Evolutionary conservation across 2,888 invertebrate species (phyloP), one percentile per base, ranked within the genome.

Genomic region (Ochropleura leucogaster): DNA sequence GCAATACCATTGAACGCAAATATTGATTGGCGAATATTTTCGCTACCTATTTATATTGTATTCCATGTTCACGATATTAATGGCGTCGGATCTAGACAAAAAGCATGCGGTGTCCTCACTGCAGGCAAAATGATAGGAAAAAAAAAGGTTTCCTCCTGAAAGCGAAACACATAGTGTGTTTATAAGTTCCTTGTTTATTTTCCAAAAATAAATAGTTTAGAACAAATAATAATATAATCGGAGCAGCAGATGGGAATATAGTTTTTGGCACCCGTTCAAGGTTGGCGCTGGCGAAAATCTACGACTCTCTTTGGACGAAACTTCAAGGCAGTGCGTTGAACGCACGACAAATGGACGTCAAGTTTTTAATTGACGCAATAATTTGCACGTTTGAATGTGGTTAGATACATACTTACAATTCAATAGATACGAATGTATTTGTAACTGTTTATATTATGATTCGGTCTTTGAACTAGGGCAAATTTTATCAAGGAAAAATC

Each of bases 221-320:
- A 86, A 85, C 79, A 87, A 90, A 90, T 92, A 89, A 91, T 91
- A 92, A 68, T 60, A 53, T 40, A 49, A 91, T 88, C 87, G 81
- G 88, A 89, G 87, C 91, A 92, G 88, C 90, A 92, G 91, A 91
- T 78, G 83, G 88, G 91, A 91, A 92, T 91, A 91, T 88, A 89
- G 88, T 89, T 90, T 88, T 66, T 92, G 97, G 98, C 94, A 97
- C 10, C 14, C 20, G 92, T 94, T 95, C 96, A 96, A 96, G 96
- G 96, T 94, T 93, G 77, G 68, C 74, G 79, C 86, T 87, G 89
- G 85, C 92, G 93, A 92, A 95, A 95, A 92, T 96, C 89, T 95
- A 90, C 96, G 95, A 92, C 96, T 96, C 90, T 90, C 91, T 96
- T 96, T 95, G 95, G 95, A 94, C 85, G 92, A 94, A 90, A 92